Evolutionary conservation across 2,797 vertebrate species (phyloP).

Genomic region (Hirundo rustica): DNA sequence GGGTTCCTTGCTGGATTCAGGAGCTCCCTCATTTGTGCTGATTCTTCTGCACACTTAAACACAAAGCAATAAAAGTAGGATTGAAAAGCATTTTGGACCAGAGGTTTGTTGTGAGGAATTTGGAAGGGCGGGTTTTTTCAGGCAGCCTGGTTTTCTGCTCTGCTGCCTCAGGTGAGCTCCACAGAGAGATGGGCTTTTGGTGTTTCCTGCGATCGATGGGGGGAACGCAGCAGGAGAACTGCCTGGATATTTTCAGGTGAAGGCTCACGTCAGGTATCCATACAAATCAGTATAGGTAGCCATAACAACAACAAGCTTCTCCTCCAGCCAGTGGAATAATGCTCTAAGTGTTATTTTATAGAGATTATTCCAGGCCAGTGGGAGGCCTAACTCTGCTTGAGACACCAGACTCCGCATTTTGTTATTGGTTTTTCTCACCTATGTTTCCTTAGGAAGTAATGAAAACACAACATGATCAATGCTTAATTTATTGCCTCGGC

Average conservation of each 20-base stretch:
- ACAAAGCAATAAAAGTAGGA: background rate
- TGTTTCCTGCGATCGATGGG: background rate
- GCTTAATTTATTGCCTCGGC: slow-evolving; percentile 47
- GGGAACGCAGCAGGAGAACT: background rate
- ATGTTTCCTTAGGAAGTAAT: no score
- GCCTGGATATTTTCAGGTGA: background rate
- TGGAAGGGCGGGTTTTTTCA: background rate
- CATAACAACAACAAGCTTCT: background rate
- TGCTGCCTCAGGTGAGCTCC: background rate
- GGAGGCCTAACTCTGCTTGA: background rate
- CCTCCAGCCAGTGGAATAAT: background rate
- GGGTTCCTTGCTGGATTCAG: background rate
- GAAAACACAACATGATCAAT: background rate
- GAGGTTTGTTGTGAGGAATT: background rate
- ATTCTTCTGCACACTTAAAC: background rate
- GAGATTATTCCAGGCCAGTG: background rate
- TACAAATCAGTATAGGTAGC: background rate
- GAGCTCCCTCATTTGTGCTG: background rate
- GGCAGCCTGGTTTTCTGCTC: background rate
- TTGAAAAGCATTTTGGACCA: background rate
- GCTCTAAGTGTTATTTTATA: background rate
- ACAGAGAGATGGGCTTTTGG: background rate
- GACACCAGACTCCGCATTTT: background rate
- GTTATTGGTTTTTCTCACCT: background rate
- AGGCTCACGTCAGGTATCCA: background rate